A percentile compares a stretch with the other conserved stretches of the same genome.
Evolutionary conservation across 2,888 invertebrate species (phyloP).

Genomic region (Smittia sp.): DNA sequence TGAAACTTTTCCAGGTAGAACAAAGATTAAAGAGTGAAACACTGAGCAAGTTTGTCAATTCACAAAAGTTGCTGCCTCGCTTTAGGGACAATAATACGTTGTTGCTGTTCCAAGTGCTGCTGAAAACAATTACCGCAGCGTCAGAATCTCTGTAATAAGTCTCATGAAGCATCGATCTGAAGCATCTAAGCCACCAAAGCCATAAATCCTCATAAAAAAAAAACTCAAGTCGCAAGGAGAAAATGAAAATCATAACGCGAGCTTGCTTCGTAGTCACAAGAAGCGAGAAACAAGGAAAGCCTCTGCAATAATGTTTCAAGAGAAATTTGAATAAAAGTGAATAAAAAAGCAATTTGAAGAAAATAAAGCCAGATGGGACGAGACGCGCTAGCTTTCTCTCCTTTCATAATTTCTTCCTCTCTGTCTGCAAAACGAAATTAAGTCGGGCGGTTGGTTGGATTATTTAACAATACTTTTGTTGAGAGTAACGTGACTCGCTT

Average conservation of each 20-base stretch:
- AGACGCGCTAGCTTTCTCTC: background rate
- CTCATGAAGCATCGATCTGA: background rate
- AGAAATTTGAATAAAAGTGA: constrained; percentile 29
- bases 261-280: background rate
- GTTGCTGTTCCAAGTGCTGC: too few relatives aligned
- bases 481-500: background rate
- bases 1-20: too few relatives aligned
- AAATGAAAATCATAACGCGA: background rate
- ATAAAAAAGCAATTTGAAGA: constrained; percentile 37
- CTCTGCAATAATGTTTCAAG: background rate
- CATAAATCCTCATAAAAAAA: constrained; percentile 30
- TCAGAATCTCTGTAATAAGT: background rate
- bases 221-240: background rate
- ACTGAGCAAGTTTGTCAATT: too few relatives aligned
- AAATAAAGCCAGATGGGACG: constrained; percentile 32
- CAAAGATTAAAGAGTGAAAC: too few relatives aligned
- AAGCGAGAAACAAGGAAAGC: background rate
- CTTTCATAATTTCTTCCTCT: background rate
- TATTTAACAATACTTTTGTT: background rate
- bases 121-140: too few relatives aligned
- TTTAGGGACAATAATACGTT: too few relatives aligned
- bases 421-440: background rate
- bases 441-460: background rate
- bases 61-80: too few relatives aligned
- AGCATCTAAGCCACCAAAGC: constrained; percentile 28